Percentiles rank a stretch among this genome's conserved stretches.
phyloP scores from a whole-genome alignment of 1,140 invertebrate species.

The Physella acuta region DNA sequence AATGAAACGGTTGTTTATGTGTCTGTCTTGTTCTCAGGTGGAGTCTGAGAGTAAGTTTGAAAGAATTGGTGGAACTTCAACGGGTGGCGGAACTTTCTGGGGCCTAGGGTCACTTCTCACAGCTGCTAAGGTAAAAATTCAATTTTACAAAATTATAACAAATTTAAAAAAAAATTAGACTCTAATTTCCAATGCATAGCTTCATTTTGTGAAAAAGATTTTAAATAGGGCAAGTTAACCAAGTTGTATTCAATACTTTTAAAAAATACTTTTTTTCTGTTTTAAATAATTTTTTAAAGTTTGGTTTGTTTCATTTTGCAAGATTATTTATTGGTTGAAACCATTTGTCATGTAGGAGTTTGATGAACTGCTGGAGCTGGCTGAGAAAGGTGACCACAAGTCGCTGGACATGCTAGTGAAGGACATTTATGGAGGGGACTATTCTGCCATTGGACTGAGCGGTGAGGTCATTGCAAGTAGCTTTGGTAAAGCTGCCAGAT shows the following conservation, averaged over 20 bases:
- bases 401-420: constrained; percentile 76
- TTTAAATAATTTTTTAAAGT: no score
- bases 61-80: constrained; percentile 74
- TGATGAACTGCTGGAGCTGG: constrained; percentile 73
- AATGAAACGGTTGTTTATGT: no score
- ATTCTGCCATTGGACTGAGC: constrained; percentile 65
- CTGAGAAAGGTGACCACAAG: constrained; percentile 73
- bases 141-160: no score
- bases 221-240: background rate
- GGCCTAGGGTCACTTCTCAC: constrained; percentile 75
- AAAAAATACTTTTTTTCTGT: background rate
- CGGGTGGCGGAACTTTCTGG: constrained; percentile 79
- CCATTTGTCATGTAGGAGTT: constrained; percentile 71
- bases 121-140: constrained; percentile 66
- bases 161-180: background rate
- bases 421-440: constrained; percentile 75
- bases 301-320: no score
- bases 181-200: background rate
- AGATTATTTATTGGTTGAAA: no score
- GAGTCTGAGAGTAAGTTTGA: constrained; percentile 73
- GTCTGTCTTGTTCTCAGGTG: no score
- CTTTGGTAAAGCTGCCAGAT: constrained; percentile 70
- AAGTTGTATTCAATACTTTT: background rate
- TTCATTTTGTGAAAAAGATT: background rate
- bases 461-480: constrained; percentile 76